Percentiles rank a stretch among this genome's conserved stretches.
These are phyloP conservation scores for Cydia strobilella DNA, from an alignment of 1,140 invertebrate species.

Conservation along the genomic window DNA sequence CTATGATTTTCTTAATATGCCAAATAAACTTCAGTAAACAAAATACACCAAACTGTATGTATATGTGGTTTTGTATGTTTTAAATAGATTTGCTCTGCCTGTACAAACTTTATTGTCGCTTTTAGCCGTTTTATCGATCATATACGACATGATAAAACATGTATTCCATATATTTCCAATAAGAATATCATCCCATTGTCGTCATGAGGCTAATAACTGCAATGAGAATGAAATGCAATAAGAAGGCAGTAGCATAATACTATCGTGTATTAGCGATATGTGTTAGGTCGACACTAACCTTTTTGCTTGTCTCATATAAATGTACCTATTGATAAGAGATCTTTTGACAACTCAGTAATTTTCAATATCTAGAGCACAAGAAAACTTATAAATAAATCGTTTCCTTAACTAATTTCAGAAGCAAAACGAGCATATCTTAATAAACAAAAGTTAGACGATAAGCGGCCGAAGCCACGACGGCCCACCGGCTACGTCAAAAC, in stretches of 20 bases:
- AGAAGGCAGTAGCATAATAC: neutral
- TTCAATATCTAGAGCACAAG: neutral
- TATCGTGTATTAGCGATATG: neutral
- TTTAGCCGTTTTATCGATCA: too few relatives aligned
- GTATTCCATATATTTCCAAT: too few relatives aligned
- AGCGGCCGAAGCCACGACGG: neutral
- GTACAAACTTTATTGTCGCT: too few relatives aligned
- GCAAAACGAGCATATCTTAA: slow-evolving; percentile 27
- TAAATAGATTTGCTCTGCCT: too few relatives aligned
- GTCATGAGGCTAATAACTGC: too few relatives aligned
- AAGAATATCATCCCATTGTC: too few relatives aligned
- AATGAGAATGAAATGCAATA: neutral
- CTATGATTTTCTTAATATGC: too few relatives aligned
- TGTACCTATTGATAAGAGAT: neutral
- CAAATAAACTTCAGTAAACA: too few relatives aligned
- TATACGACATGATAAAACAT: too few relatives aligned
- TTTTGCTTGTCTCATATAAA: neutral
- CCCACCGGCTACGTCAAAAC: neutral
- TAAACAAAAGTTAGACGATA: slow-evolving; percentile 8
- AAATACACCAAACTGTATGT: too few relatives aligned
- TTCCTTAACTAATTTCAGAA: slow-evolving; percentile 20
- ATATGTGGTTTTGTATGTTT: too few relatives aligned
- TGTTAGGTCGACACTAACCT: neutral
- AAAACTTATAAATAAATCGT: neutral
- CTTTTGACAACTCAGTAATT: neutral